These are phyloP conservation scores for Pandemis corylana DNA, from an alignment of 2,888 invertebrate genomes.

Conservation along the genomic window DNA sequence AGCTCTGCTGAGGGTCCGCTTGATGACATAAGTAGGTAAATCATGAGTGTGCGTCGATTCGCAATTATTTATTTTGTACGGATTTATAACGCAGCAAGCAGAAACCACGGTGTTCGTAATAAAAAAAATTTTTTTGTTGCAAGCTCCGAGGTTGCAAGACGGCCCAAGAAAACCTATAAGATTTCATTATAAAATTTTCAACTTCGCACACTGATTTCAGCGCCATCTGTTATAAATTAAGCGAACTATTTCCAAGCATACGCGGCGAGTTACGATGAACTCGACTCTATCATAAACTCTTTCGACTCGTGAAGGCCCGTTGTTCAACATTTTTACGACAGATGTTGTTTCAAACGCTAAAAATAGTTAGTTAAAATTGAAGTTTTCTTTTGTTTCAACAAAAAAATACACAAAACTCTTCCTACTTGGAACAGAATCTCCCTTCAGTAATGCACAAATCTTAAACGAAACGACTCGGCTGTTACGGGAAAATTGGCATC, in stretches of 20 bases:
- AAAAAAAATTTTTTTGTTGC: too few relatives aligned
- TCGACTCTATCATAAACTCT: background rate
- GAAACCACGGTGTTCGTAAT: background rate
- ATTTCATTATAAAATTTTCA: too few relatives aligned
- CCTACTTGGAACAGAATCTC: too few relatives aligned
- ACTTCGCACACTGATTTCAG: background rate
- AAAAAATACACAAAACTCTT: background rate
- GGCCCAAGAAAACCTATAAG: too few relatives aligned
- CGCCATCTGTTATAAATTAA: constrained; percentile 43
- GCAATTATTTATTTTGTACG: too few relatives aligned
- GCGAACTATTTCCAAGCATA: constrained; percentile 1
- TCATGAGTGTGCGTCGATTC: background rate
- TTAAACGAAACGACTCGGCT: too few relatives aligned
- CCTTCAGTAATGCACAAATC: too few relatives aligned
- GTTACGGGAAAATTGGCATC: too few relatives aligned
- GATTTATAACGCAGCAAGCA: too few relatives aligned
- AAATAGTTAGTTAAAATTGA: background rate
- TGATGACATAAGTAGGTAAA: background rate
- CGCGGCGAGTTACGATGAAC: background rate
- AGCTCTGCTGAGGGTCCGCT: too few relatives aligned
- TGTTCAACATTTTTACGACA: constrained; percentile 6
- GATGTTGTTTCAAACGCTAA: constrained; percentile 29
- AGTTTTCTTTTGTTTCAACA: background rate
- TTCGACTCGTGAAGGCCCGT: background rate
- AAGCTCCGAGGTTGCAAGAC: too few relatives aligned